Evolutionary conservation across 64 coral and sea anemone genomes (phyloP).

Genomic region (Astreopora myriophthalma): DNA sequence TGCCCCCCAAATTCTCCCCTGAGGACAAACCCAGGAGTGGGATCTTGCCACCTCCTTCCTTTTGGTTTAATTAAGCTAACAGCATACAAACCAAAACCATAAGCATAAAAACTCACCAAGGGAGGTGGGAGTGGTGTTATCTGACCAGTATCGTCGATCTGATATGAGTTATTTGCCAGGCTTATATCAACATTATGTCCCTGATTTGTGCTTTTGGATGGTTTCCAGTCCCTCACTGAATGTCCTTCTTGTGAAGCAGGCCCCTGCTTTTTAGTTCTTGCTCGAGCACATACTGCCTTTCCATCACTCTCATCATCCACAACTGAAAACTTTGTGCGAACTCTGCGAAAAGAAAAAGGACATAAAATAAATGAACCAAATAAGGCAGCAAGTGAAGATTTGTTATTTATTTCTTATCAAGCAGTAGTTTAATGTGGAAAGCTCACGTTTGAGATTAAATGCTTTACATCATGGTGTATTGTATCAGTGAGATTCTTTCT

Average conservation of each 20-base stretch:
- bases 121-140: slow-evolving; percentile 72
- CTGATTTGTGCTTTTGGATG: not conserved
- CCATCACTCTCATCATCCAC: slow-evolving; percentile 62
- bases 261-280: not conserved
- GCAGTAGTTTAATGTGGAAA: too few species aligned
- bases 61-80: too few species aligned
- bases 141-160: slow-evolving; percentile 17
- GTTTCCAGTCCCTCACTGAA: not conserved
- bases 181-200: not conserved
- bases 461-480: too few species aligned
- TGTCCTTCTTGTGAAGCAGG: not conserved
- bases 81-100: not conserved
- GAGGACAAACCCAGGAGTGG: too few species aligned
- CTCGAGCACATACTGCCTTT: not conserved
- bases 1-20: too few species aligned
- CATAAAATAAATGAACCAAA: not conserved
- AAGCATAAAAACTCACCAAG: slow-evolving; percentile 6
- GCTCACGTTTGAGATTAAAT: too few species aligned
- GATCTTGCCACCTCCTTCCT: too few species aligned
- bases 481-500: too few species aligned
- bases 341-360: slow-evolving; percentile 39
- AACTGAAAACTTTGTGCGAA: slow-evolving; percentile 87
- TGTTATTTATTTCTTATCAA: too few species aligned
- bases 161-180: not conserved
- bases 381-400: too few species aligned